Evolutionary conservation across 2,113 vertebrate genomes (phyloP).

Genomic region (Chaetops frenatus): DNA sequence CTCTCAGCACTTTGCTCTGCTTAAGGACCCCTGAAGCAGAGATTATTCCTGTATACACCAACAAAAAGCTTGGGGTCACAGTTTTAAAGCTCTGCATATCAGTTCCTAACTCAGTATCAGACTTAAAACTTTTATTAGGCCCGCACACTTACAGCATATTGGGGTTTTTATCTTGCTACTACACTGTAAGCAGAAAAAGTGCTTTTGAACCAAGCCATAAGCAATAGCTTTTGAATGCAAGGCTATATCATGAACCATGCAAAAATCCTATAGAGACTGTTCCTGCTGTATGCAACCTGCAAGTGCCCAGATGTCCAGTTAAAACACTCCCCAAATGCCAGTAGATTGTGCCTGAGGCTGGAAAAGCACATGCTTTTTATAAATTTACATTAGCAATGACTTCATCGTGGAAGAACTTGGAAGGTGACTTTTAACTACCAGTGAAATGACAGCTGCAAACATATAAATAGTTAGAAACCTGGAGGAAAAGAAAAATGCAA

Average conservation of each 20-base stretch:
- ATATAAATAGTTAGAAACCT: background rate
- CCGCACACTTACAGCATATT: background rate
- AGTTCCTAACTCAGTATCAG: background rate
- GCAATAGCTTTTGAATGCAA: background rate
- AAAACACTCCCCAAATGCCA: background rate
- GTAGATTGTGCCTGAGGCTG: background rate
- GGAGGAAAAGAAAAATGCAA: background rate
- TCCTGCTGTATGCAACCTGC: background rate
- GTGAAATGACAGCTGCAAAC: background rate
- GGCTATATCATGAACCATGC: background rate
- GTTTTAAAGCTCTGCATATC: background rate
- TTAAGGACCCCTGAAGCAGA: constrained; percentile 20
- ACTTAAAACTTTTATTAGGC: background rate
- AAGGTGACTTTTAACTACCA: background rate
- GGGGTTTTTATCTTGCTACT: background rate
- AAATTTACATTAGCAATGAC: background rate
- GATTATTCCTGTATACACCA: background rate
- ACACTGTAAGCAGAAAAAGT: background rate
- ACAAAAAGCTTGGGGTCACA: background rate
- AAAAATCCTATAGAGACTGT: background rate
- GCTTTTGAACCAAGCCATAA: background rate
- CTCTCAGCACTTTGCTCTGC: constrained; percentile 15
- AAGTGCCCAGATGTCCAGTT: background rate
- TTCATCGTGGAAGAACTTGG: background rate
- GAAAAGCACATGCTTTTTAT: background rate